Evolutionary conservation across 2,113 vertebrate species (phyloP), one percentile per base, ranked within the genome.

Genomic region (Gyps fulvus): DNA sequence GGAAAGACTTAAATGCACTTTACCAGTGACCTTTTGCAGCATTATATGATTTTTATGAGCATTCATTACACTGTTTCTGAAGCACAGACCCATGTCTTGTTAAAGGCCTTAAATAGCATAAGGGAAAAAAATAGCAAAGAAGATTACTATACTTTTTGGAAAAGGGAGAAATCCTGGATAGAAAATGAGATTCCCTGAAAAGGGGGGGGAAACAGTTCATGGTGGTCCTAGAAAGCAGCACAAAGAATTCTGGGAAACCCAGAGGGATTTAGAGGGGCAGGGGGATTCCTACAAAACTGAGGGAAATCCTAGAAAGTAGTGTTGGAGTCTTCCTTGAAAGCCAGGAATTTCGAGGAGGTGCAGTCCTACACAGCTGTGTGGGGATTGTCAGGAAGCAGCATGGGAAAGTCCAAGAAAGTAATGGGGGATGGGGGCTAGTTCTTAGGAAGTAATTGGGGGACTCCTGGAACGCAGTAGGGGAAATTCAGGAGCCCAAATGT

Each of bases 121-220:
- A 43, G 21, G 26, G 17, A 10, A 1, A 13, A 57, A 54, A 82
- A 40, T 16, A 59, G 18, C 22, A 32, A 25, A 69, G 20, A 31
- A 31, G 27, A 19, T 82, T 42, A 43, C 11, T 70, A 22, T 82
- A 25, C 40, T 76, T 76, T 16, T 69, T 31, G 52, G 31, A 58
- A 76, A 43, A 50, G 42, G 13, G 19, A 57, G 19, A 63, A 58
- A 19, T 32, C 36, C 11, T 52, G 13, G 34, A 31, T 7, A 65
- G 71, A 43, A 63, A 54, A 67, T 43, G 6, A 38, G 16, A 72
- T 59, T 59, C 58, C 32, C 59, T 85, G 50, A 43, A 65, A 72
- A 18, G 23, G 10, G 11, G 11, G 14, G 21, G 27, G 6, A 57
- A 57, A 27, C 0, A 4, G 57, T 15, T 27, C 4, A 4, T 12